These are phyloP conservation scores for Tonatia bakeri DNA, from an alignment of 2,113 vertebrate genomes.

Conservation along the genomic window DNA sequence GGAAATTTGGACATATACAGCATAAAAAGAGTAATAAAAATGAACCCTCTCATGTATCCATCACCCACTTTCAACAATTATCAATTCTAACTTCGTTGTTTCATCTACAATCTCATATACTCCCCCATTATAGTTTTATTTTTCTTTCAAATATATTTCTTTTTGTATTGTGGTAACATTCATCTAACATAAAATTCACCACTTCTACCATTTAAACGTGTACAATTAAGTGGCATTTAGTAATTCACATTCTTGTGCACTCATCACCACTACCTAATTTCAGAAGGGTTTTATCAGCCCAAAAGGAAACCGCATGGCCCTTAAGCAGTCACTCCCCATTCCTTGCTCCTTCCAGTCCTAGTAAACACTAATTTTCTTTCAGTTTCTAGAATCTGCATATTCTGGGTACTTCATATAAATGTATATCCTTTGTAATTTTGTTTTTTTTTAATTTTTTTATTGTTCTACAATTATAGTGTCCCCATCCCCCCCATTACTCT, in stretches of 20 bases:
- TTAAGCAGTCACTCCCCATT: neutral
- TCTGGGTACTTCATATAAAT: neutral
- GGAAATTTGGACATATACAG: conserved; percentile 5
- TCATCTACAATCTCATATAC: neutral
- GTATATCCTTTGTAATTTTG: neutral
- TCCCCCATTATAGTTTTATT: neutral
- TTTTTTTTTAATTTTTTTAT: no score
- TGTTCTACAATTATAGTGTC: no score
- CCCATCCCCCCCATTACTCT: no score
- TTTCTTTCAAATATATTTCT: neutral
- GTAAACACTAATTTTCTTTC: neutral
- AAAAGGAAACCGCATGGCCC: neutral
- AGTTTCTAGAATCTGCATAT: neutral
- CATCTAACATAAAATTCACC: neutral
- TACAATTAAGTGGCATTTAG: neutral
- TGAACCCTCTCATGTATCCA: neutral
- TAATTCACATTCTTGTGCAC: neutral
- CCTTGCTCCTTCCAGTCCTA: neutral
- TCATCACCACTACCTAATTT: neutral
- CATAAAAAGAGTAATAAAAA: neutral
- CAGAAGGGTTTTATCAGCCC: neutral
- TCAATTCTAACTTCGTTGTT: neutral
- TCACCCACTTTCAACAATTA: neutral
- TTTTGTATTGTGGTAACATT: neutral
- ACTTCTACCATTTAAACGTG: neutral